These are phyloP conservation scores for Prolemur simus DNA, from an alignment of 2,113 vertebrate species.

Conservation along the genomic window DNA sequence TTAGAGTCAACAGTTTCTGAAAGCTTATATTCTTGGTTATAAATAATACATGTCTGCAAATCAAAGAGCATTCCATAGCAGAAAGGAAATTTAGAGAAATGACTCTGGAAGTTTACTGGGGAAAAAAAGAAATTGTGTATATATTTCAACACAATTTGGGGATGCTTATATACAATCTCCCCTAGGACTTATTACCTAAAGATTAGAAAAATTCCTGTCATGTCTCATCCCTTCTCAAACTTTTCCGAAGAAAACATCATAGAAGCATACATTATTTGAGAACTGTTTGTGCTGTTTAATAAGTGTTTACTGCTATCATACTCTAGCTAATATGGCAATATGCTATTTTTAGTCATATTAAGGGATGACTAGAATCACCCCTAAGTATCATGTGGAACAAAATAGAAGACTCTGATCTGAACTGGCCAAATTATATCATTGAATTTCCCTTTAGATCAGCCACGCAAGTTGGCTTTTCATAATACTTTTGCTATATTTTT, in stretches of 20 bases:
- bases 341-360: neutral
- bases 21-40: slow-evolving; percentile 12
- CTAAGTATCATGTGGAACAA: neutral
- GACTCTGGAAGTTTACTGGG: neutral
- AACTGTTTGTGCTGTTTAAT: neutral
- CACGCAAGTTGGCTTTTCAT: neutral
- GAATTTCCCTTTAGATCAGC: neutral
- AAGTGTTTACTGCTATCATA: neutral
- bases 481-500: neutral
- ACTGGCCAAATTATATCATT: neutral
- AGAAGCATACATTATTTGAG: neutral
- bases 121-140: neutral
- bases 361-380: neutral
- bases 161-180: neutral
- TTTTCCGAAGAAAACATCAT: neutral
- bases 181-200: neutral
- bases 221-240: neutral
- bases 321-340: neutral
- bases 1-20: slow-evolving; percentile 42
- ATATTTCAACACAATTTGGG: slow-evolving; percentile 13
- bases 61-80: slow-evolving; percentile 4
- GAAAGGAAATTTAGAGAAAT: neutral
- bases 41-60: slow-evolving; percentile 17
- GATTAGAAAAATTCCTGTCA: neutral
- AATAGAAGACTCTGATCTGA: neutral